A percentile compares a stretch with the other conserved stretches of the same genome.
Evolutionary conservation across 2,797 vertebrate species (phyloP).

Genomic region (Arnoldichthys spilopterus): DNA sequence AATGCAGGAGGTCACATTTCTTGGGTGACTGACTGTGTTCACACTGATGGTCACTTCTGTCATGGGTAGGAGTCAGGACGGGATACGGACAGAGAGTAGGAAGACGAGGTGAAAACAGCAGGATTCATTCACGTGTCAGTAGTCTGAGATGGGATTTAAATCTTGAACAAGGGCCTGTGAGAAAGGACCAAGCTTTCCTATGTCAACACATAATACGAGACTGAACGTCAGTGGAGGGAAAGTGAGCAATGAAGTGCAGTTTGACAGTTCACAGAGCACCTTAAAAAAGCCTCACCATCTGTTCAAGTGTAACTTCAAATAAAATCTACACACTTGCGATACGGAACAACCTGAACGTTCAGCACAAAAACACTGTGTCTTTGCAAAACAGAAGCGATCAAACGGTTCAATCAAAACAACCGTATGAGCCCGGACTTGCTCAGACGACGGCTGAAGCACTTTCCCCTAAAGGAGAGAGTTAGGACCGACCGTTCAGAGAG

Average conservation of each 20-base stretch:
- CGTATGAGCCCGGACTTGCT: neutral
- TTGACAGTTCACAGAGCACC: neutral
- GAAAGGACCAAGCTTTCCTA: neutral
- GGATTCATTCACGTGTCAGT: too few relatives aligned
- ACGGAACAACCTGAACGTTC: neutral
- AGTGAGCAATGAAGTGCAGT: neutral
- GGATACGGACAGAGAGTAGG: too few relatives aligned
- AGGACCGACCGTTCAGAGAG: neutral
- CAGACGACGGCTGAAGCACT: neutral
- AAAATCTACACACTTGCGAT: neutral
- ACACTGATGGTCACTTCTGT: too few relatives aligned
- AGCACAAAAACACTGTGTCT: too few relatives aligned
- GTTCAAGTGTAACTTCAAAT: neutral
- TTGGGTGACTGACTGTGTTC: too few relatives aligned
- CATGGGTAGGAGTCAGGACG: too few relatives aligned
- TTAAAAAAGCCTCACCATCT: neutral
- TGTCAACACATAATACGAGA: neutral
- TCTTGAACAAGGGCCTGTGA: neutral
- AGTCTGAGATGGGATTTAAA: neutral
- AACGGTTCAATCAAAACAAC: neutral
- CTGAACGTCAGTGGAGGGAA: neutral
- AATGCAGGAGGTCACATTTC: too few relatives aligned
- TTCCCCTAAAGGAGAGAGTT: neutral
- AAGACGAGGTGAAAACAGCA: too few relatives aligned
- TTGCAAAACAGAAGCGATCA: neutral